Base-by-base conservation (phyloP, 2,888 invertebrate species). In the Protophormia terraenovae region DNA sequence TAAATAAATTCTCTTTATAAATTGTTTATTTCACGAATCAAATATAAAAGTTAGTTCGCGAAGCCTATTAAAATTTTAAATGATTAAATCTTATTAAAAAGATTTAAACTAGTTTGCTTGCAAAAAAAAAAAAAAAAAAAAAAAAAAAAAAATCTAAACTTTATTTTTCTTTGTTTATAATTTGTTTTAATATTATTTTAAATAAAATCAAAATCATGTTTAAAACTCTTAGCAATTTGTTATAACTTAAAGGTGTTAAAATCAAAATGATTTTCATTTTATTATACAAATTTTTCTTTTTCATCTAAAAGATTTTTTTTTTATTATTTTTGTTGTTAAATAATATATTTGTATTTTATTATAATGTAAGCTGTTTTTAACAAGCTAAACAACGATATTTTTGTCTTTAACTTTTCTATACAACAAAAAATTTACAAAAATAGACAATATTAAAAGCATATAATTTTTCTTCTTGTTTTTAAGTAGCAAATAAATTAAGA, bases 401-500 rank as follows among this genome's bases (percentile, higher is more conserved):
- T 75, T 62, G n/a, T 45, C 47, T 22, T 19, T 14, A 14, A 2
- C 10, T 45, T 24, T 27, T 41, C 19, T 19, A 2, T 12, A 35
- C 7, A 29, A 24, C 14, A 32, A 19, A n/a, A 22, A 67, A 38
- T 22, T 5, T 5, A 14, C 5, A 60, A 4, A 47, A n/a, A 16
- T 19, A 24, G 32, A 67, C 29, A 64, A n/a, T 45, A 73, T 62
- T 69, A 45, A 71, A 64, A 75, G 53, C 38, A 35, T 29, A n/a
- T 19, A 60, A 58, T 69, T 62, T 35, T 73, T 76, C 53, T 73
- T 73, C n/a, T 67, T 53, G n/a, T 58, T 69, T 81, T 84, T 71
- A 82, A 82, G 85, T 85, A 85, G 85, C 82, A 85, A 82, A 85
- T 82, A 85, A 85, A 82, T 82, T 85, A 79, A 79, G 73, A 75